Conservation (phyloP, 2,113 vertebrate species). For the Gobio gobio region DNA sequence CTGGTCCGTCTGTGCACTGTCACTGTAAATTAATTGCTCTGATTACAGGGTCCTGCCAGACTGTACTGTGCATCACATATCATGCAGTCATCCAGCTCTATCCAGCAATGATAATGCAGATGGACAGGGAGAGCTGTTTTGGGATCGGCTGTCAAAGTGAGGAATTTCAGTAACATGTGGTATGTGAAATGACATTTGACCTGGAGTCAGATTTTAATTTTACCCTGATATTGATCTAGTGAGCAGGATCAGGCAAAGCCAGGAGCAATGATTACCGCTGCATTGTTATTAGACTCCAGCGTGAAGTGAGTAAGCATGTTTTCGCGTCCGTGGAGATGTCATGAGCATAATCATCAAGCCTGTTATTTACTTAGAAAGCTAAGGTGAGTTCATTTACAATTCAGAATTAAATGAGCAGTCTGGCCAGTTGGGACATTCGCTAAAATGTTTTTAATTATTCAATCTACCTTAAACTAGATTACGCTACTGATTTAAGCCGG, state of each 20-base stretch:
- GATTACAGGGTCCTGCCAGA: neutral
- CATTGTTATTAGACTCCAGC: constrained; percentile 10
- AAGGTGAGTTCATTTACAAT: constrained; percentile 28
- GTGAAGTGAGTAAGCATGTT: neutral
- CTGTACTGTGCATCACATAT: neutral
- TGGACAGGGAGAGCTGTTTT: constrained; percentile 8
- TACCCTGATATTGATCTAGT: constrained; percentile 24
- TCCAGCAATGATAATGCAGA: neutral
- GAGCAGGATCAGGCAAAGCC: neutral
- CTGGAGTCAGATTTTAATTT: constrained; percentile 31
- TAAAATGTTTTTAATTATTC: constrained; percentile 13
- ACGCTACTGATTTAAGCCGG: neutral
- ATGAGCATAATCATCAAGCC: constrained; percentile 24
- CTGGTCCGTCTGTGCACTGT: neutral
- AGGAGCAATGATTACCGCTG: neutral
- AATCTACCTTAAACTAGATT: neutral
- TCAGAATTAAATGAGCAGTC: neutral
- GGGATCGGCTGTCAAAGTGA: neutral
- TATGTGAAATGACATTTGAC: neutral
- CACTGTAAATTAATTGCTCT: constrained; percentile 4
- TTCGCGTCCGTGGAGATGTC: constrained; percentile 23
- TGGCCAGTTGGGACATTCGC: constrained; percentile 19
- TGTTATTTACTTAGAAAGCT: constrained; percentile 40
- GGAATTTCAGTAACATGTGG: neutral
- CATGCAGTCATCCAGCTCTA: neutral